phyloP scores from a whole-genome alignment of 2,797 vertebrate species.

The Threskiornis aethiopicus region DNA sequence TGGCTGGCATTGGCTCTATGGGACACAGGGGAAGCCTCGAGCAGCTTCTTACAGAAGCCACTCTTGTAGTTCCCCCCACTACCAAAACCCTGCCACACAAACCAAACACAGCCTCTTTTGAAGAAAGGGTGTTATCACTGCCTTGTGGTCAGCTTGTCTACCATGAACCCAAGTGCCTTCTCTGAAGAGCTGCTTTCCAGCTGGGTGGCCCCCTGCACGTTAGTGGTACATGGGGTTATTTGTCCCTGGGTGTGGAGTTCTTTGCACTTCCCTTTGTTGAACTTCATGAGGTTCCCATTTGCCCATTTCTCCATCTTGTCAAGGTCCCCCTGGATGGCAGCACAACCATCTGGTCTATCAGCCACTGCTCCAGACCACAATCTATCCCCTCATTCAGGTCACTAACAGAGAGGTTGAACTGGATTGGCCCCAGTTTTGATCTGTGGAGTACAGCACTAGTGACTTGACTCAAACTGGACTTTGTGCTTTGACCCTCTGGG shows the following conservation, averaged over 20 bases:
- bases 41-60: too few species aligned
- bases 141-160: background rate
- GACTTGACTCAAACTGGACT: background rate
- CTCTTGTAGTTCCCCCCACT: too few species aligned
- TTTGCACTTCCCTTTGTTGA: background rate
- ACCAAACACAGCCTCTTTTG: background rate
- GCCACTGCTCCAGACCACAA: background rate
- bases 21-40: too few species aligned
- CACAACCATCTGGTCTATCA: background rate
- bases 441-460: background rate
- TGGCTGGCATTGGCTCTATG: too few species aligned
- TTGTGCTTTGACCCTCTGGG: background rate
- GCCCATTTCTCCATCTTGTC: background rate
- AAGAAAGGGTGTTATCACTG: background rate
- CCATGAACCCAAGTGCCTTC: rapidly evolving
- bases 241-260: background rate
- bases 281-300: background rate
- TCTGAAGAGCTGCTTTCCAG: background rate
- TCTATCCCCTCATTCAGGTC: background rate
- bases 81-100: too few species aligned
- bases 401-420: background rate
- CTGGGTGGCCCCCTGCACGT: rapidly evolving
- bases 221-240: background rate
- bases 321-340: background rate
- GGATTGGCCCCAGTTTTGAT: background rate